Base-by-base conservation (phyloP, 2,888 invertebrate genomes). In the Anarsia innoxiella region DNA sequence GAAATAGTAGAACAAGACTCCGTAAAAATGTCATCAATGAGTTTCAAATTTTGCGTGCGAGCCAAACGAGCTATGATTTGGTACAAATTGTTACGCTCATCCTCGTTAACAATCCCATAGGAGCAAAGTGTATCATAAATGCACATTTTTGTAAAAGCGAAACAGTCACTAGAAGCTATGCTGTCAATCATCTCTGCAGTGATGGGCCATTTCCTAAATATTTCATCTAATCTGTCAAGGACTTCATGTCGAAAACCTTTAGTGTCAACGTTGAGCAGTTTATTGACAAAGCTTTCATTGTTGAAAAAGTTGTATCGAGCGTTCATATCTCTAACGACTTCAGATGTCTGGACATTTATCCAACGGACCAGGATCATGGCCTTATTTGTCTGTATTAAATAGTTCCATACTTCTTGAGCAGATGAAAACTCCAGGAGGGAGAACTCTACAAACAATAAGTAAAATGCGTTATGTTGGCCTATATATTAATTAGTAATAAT, bases 31-130 rank as follows among this genome's bases (percentile, higher is more conserved):
- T 86, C 76, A 45, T 86, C 83, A 42, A 87, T 76, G 42, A 88
- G 65, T 50, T 78, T 76, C 28, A 88, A 66, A 55, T 82, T 86
- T 49, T 83, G 82, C 9, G 86, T 88, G 39, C 86, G 77, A 43
- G 88, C 87, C 31, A 92, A 67, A 53, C 93, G 86, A 2, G 83
- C 71, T 46, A 93, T 69, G 31, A 90, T 84, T 52, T 77, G 68
- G 44, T 83, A 71, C 23, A 90, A 63, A 59, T 89, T 74, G 8
- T 69, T 67, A 16, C 72, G 70, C 60, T 93, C 93, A 37, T 77
- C 72, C 9, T 83, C 71, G 41, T 86, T 85, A 36, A 92, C 89
- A 50, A 91, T 82, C 0, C 92, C 92, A 50, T 88, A 90, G 35
- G 87, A 86, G 40, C 86, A 79, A 2, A 91, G 63, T 37, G 88